Base-by-base conservation (phyloP, 2,888 invertebrate species). In the Pseudoips prasinana region DNA sequence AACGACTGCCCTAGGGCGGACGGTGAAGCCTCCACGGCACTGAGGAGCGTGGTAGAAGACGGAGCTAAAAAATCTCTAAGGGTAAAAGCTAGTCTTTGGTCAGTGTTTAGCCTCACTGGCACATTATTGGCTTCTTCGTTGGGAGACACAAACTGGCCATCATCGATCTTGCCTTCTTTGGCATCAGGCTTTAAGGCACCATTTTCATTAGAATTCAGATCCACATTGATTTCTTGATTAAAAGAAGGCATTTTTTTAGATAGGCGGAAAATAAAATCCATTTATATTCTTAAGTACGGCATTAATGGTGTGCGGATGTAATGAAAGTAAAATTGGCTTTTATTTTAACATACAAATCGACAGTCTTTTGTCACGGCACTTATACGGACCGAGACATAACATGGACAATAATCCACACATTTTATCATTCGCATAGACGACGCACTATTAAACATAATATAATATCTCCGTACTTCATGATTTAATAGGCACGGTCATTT, bases 191-290 rank as follows among this genome's bases (percentile, higher is more conserved):
- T 78, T 38, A 71, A 67, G 34, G 59, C 57, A 56, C 69, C 71
- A 42, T 70, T 75, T 50, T 80, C 80, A 52, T 76, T 80, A 25
- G 76, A 76, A 67, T 76, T 79, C 28, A 84, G 58, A 59, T 85
- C 85, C 44, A 81, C 75, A 32, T 85, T 84, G 43, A 84, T 75
- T 57, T 86, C 79, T 63, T 81, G 84, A 58, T 72, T 86, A 46
- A 59, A 72, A 18, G 87, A 86, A 64, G 87, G 87, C 87, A 88
- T 88, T 50, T 56, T 77, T 49, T 65, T 55, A 46, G 63, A 48
- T 45, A 33, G 37, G 22, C 40, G 46, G 33, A 49, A 57, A 43
- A 61, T 49, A 48, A 64, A 61, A 61, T 53, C 61, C 60, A 67
- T 65, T 46, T 33, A 45, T 17, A 31, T 27, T 42, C 22, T 9